Evolutionary conservation across 2,888 invertebrate species (phyloP).

Genomic region (Athalia rosae): DNA sequence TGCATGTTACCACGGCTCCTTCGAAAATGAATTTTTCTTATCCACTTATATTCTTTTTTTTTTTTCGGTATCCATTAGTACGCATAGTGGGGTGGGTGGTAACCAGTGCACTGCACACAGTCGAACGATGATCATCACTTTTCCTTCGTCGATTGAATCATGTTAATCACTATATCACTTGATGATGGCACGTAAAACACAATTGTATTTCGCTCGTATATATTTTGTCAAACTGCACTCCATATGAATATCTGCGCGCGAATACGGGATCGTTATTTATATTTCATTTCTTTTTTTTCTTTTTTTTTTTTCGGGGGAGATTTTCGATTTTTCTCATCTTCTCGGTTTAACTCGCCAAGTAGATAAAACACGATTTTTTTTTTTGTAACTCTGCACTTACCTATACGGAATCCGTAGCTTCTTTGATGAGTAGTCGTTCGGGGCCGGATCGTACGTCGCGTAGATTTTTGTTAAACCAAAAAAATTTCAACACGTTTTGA

Average conservation of each 20-base stretch:
- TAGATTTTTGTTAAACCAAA: not conserved
- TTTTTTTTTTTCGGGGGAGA: not conserved
- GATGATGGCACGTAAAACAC: conserved; percentile 1
- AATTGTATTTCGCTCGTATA: not conserved
- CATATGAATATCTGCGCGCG: not conserved
- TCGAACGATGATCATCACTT: conserved; percentile 3
- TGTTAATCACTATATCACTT: conserved; percentile 16
- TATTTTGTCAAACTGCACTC: not conserved
- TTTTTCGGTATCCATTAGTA: conserved; percentile 4
- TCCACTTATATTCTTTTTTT: not conserved
- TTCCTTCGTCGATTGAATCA: not conserved
- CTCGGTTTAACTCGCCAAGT: not conserved
- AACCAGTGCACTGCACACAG: conserved; percentile 34
- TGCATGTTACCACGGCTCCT: too few relatives aligned
- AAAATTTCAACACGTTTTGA: too few relatives aligned
- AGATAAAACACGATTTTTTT: conserved; percentile 15
- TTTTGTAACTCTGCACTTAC: conserved; percentile 33
- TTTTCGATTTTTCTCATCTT: not conserved
- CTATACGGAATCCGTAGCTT: conserved; percentile 42
- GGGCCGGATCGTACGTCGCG: not conserved
- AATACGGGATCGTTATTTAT: not conserved
- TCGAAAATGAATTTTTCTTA: too few relatives aligned
- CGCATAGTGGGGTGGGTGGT: not conserved
- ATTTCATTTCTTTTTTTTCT: not conserved
- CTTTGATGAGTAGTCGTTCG: conserved; percentile 17